Base-by-base conservation (phyloP, 2,113 vertebrate genomes). In the Scopus umbretta region DNA sequence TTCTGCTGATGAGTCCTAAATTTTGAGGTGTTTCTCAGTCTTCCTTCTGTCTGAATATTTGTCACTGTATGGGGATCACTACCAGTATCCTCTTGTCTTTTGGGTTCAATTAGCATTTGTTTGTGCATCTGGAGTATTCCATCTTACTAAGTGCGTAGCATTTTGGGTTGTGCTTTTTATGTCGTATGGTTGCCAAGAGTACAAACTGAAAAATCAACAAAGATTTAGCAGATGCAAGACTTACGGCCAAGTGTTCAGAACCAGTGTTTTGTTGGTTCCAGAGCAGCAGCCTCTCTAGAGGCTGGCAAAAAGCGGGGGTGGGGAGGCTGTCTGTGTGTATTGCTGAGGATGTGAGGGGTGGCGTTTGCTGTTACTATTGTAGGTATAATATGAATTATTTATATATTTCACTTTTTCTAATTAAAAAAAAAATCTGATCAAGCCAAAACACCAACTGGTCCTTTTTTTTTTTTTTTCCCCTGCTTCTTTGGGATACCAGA, bases 111-210 rank as follows among this genome's bases (percentile, higher is more conserved):
- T 38, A 63, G 9, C 56, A 3, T 65, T 59, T 63, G 9, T 25
- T 68, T 55, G 11, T 76, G 34, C 21, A 12, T 47, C 30, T 86
- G 81, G 65, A 82, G 43, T 25, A n/a, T 3, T 93, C 42, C 13
- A 5, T 43, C 7, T 45, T 63, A 19, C 36, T 34, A 25, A 26
- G 5, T 5, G 7, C 0, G 0, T 20, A 19, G 21, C 1, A 2
- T 47, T 87, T 86, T 70, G 36, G 11, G 10, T 43, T 76, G 29
- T 75, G 66, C 34, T 26, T 92, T 65, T 72, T 32, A 34, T 67
- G 74, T 59, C 7, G 2, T 22, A 1, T 21, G 13, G 82, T 90
- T 68, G 25, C n/a, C 11, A 42, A 50, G 43, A 13, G 4, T 45
- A 17, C 25, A 36, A 82, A 40, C 38, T 13, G 7, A 80, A 90